Percentiles rank a stretch among this genome's conserved stretches.
phyloP scores from a whole-genome alignment of 2,797 vertebrate genomes.

The Valencia hispanica region DNA sequence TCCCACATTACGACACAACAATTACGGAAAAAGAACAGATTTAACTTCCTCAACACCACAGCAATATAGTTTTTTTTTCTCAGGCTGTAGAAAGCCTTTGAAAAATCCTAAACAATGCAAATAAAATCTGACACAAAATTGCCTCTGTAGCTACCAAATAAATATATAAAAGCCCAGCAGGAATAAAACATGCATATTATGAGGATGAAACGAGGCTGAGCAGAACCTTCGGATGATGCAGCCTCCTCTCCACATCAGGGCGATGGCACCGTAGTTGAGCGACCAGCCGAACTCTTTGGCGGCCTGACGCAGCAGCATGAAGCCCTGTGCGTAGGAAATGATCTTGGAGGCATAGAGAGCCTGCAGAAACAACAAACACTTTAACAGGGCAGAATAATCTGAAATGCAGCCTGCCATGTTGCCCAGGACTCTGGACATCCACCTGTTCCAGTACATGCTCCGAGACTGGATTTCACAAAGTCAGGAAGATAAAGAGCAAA shows the following conservation, averaged over 20 bases:
- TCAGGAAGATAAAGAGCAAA: not conserved
- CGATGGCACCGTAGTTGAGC: slow-evolving; percentile 96
- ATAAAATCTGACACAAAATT: slow-evolving; percentile 2
- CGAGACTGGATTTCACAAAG: not conserved
- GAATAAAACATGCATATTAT: not conserved
- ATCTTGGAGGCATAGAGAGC: slow-evolving; percentile 98
- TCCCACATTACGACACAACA: slow-evolving; percentile 31
- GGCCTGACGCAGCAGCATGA: slow-evolving; percentile 95
- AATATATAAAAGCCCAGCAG: not conserved
- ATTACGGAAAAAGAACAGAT: not conserved
- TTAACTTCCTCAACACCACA: not conserved
- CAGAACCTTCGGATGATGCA: slow-evolving; percentile 94
- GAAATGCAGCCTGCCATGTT: too few species aligned
- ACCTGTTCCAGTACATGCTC: too few species aligned
- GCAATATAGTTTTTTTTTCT: not conserved
- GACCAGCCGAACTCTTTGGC: slow-evolving; percentile 93
- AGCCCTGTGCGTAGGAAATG: slow-evolving; percentile 97
- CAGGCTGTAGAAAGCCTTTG: not conserved
- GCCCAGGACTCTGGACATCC: not conserved
- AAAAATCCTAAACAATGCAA: too few species aligned
- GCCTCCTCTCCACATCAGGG: slow-evolving; percentile 98
- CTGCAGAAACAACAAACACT: slow-evolving; percentile 62
- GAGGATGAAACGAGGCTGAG: slow-evolving; percentile 42
- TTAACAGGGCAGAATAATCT: not conserved
- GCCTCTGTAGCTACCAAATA: not conserved